Percentiles rank a stretch among this genome's conserved stretches.
Evolutionary conservation across 2,113 vertebrate genomes (phyloP).

Genomic region (Struthidea cinerea): DNA sequence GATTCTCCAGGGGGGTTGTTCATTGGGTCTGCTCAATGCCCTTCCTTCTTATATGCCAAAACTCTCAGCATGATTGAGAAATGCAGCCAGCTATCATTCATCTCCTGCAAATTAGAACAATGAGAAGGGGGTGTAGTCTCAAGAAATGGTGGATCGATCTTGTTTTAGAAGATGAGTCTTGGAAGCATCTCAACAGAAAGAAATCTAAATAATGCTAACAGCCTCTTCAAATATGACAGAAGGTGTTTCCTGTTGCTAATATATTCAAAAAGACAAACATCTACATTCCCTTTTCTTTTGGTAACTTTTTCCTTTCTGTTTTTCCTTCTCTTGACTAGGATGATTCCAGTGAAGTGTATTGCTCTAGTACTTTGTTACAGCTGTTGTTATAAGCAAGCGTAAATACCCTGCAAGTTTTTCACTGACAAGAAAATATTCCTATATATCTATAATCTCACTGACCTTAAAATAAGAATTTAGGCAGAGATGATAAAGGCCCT

Average conservation of each 20-base stretch:
- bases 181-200: neutral
- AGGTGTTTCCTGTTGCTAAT: neutral
- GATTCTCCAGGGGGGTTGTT: neutral
- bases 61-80: neutral
- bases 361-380: neutral
- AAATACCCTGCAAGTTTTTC: neutral
- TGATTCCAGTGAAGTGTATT: neutral
- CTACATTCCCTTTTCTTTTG: neutral
- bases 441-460: neutral
- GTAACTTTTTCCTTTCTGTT: neutral
- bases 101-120: slow-evolving; percentile 4
- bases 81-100: neutral
- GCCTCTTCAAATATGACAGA: neutral
- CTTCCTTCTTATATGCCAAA: neutral
- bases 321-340: neutral
- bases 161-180: neutral
- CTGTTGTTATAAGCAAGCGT: neutral
- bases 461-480: neutral
- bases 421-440: neutral
- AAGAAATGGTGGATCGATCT: neutral
- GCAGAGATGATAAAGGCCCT: neutral
- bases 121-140: neutral
- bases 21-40: neutral
- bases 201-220: neutral
- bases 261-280: neutral